Evolutionary conservation across 2,797 vertebrate species (phyloP), one percentile per base, ranked within the genome.

Genomic region (Prunella strophiata): DNA sequence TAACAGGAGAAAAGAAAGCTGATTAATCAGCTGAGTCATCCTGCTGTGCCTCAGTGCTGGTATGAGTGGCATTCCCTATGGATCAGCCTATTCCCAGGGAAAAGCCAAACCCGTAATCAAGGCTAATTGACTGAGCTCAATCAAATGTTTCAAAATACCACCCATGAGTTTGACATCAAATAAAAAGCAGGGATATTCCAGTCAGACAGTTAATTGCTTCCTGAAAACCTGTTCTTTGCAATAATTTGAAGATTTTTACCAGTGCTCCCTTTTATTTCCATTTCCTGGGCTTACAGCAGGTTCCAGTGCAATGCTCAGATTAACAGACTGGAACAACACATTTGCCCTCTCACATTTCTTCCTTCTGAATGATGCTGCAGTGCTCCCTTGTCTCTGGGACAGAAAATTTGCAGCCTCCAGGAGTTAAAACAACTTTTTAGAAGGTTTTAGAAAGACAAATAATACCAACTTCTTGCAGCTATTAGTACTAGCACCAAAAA

Each of bases 1-100:
- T 76, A 68, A 40, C 47, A 40, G 55, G 68, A 92, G 36, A 85
- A 90, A 86, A 63, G 62, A 83, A 93, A 88, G 70, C 78, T 93
- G 89, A 90, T 95, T 81, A 84, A 84, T 96, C 83, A 84, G 71
- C 73, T 90, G 93, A 73, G 83, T 96, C 94, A 95, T 42, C 88
- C 42, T 85, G 62, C 85, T 72, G 34, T 92, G 34, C 62, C 84
- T 80, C 79, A 62, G 14, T 12, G 51, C 30, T 89, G 79, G 65
- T 78, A 68, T 91, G 91, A 94, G 72, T 45, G 82, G 91, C 65
- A 75, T 93, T 95, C 92, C 70, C 52, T 38, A 47, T 48, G 82
- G 61, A 75, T 58, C 20, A n/a, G 57, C 55, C 81, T 78, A 26
- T 72, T 58, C 54, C 4, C 11, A 68, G 52, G 58, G 67, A 78